These are phyloP conservation scores for Dryococelus australis DNA, from an alignment of 2,888 invertebrate species.

Conservation along the genomic window DNA sequence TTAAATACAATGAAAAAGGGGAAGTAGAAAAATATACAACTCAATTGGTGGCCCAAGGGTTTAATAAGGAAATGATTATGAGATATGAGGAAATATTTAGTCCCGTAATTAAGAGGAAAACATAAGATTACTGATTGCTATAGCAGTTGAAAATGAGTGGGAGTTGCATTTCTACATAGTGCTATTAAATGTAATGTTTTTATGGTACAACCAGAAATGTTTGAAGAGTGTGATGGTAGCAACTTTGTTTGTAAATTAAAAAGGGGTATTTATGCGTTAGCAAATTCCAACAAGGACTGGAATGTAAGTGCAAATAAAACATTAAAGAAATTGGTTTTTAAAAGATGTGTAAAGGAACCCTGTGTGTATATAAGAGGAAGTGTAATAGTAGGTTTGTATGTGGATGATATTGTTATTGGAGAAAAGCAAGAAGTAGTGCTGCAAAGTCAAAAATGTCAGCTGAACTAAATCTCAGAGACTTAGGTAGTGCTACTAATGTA, in stretches of 20 bases:
- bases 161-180: neutral
- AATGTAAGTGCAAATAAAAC: conserved; percentile 11
- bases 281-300: conserved; percentile 35
- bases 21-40: conserved; percentile 21
- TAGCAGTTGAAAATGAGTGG: neutral
- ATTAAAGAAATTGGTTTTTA: neutral
- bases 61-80: neutral
- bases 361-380: neutral
- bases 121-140: conserved; percentile 20
- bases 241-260: neutral
- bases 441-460: neutral
- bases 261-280: neutral
- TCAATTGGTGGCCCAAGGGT: neutral
- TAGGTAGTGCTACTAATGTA: neutral
- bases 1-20: neutral
- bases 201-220: neutral
- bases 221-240: neutral
- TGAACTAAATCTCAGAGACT: neutral
- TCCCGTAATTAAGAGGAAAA: neutral
- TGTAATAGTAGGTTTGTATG: conserved; percentile 19
- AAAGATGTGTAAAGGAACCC: neutral
- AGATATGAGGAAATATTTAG: neutral
- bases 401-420: neutral
- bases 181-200: neutral
- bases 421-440: neutral